These are phyloP conservation scores for Gymnorhina tibicen DNA, from an alignment of 2,113 vertebrate genomes.

Conservation along the genomic window DNA sequence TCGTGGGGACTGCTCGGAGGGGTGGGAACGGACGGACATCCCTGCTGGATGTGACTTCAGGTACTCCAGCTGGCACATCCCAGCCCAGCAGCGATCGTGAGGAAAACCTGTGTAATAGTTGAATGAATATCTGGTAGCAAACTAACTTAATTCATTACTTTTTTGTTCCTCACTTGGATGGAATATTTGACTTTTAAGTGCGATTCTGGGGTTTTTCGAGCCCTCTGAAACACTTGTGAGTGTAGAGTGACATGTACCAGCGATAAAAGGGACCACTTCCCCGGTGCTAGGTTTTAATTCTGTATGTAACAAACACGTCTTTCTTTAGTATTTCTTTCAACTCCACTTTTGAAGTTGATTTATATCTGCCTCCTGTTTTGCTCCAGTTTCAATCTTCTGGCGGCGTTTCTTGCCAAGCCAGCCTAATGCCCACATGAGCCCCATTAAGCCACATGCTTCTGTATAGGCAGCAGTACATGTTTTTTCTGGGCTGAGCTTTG, in stretches of 20 bases:
- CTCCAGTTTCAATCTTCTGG: constrained; percentile 31
- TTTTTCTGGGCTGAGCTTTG: constrained; percentile 14
- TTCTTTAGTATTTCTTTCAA: constrained; percentile 37
- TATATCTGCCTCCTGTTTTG: constrained; percentile 40
- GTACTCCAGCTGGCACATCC: no score
- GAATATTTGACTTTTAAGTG: background rate
- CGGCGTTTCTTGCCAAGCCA: background rate
- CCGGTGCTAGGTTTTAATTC: background rate
- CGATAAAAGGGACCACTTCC: background rate
- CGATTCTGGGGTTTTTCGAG: accelerated
- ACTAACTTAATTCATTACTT: background rate
- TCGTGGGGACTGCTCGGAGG: accelerated
- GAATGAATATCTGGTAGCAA: background rate
- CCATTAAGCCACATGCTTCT: background rate
- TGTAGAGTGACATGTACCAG: background rate
- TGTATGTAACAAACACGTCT: background rate
- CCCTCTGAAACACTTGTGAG: background rate
- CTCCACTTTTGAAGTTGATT: constrained; percentile 30
- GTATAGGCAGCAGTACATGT: background rate
- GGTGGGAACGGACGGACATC: background rate
- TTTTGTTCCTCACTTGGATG: background rate
- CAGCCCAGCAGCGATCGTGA: accelerated
- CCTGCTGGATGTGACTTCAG: background rate
- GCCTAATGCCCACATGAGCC: constrained; percentile 22
- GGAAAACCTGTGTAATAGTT: background rate